These are phyloP conservation scores for Oreocharis arfaki DNA, from an alignment of 2,113 vertebrate species.

Conservation along the genomic window DNA sequence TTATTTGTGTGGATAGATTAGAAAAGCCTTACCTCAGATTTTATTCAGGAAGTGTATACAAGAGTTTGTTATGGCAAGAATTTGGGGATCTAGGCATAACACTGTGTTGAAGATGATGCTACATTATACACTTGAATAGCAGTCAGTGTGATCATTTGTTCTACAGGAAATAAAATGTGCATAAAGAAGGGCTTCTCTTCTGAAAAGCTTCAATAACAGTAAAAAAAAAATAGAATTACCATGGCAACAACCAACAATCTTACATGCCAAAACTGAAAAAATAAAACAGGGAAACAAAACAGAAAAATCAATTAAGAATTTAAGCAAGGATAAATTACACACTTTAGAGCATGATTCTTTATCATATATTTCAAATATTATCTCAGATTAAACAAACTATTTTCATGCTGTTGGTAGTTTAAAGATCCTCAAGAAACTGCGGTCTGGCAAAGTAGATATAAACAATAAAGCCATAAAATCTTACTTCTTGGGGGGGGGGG, in stretches of 20 bases:
- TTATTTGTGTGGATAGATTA: neutral
- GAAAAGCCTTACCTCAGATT: neutral
- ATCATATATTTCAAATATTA: neutral
- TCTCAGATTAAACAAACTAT: neutral
- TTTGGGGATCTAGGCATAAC: neutral
- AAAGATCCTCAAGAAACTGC: slow-evolving; percentile 17
- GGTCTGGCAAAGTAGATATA: neutral
- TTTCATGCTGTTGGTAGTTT: neutral
- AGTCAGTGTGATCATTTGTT: neutral
- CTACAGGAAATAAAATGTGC: slow-evolving; percentile 29
- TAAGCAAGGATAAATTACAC: neutral
- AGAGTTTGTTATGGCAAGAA: neutral
- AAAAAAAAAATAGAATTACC: slow-evolving; percentile 70
- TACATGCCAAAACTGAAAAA: slow-evolving; percentile 56
- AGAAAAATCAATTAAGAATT: slow-evolving; percentile 48
- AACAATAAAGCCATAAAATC: neutral
- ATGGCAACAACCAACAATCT: slow-evolving; percentile 72
- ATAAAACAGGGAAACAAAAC: slow-evolving; percentile 52
- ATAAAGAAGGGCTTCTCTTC: slow-evolving; percentile 58
- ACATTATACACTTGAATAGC: neutral
- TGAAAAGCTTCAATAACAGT: slow-evolving; percentile 63
- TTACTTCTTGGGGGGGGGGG: rapidly evolving
- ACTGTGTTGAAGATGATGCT: neutral
- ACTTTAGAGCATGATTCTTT: neutral
- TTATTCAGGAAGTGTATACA: neutral